Evolutionary conservation across 2,888 invertebrate species (phyloP), one percentile per base, ranked within the genome.

Genomic region (Emmelina monodactyla): DNA sequence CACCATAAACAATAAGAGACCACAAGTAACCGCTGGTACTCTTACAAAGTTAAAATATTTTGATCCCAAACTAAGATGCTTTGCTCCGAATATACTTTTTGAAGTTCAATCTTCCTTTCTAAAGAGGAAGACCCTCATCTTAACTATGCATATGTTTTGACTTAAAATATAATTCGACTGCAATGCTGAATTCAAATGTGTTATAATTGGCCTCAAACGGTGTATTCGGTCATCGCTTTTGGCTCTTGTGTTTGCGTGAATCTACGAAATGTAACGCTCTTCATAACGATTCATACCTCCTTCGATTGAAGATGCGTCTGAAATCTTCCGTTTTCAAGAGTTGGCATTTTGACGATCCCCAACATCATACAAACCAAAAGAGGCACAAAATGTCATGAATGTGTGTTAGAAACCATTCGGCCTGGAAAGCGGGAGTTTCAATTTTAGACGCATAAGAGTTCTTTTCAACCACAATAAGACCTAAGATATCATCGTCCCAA

Each of bases 21-120:
- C 38, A 39, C 10, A 41, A 28, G 29, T 40, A 40, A 2, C 37
- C 45, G 0, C 41, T 46, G 14, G 31, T 25, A 14, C 40, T 39
- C 30, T 51, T 49, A 14, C 47, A 47, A 1, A 50, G 39, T 30
- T 52, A 43, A 28, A 41, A 48, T 1, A 45, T 44, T 34, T 48
- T 49, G 12, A 51, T 46, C 1, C 46, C 46, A 12, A 34, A 44
- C 11, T 32, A 35, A 1, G 44, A 30, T 29, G 41, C 31, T 30
- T 47, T 47, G 9, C 28, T 28, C 34, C 14, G 31, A 19, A 45
- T 45, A 32, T 37, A 40, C 28, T 46, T 41, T 16, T 35, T 41
- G 16, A 40, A 19, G 2, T 28, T 14, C 1, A 42, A 14, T 9
- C 31, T 31, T 9, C 42, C 44, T 28, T 44, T 44, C 41, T 43